Evolutionary conservation across 2,797 vertebrate species (phyloP), one percentile per base, ranked within the genome.

Genomic region (Neostethus bicornis): DNA sequence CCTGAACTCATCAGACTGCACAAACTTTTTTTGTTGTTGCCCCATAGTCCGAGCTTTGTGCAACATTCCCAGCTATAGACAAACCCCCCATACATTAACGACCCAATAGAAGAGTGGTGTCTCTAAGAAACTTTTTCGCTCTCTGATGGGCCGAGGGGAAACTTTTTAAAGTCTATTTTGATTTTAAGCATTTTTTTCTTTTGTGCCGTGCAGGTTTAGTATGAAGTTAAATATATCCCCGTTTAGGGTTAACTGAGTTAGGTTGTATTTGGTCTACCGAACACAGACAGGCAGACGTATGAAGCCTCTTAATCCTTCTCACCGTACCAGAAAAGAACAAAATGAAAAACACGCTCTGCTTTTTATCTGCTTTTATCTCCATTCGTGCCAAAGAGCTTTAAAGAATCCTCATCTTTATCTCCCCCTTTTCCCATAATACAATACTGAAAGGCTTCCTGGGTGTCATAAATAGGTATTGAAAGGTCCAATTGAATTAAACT

Each of bases 401-500:
- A 90, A 89, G 86, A 90, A 88, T 84, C 77, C 55, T 71, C 77
- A 37, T 83, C 83, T 87, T 87, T 85, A 90, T 85, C 85, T 84
- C 78, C 80, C 81, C 83, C 73, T 70, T 68, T 77, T 66, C 61
- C 72, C 73, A 74, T 92, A 93, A 93, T 92, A 88, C 83, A 86
- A 90, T 91, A 65, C 77, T 69, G 70, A 62, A 86, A 78, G 73
- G 88, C 87, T 92, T 92, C 90, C 90, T 91, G 88, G 77, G 85
- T 88, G 90, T 87, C 89, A 85, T 90, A 86, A 91, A 88, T 87
- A 87, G 87, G 85, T 88, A 89, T 91, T 91, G 90, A 90, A 90
- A 89, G 86, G 85, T 85, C 83, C 83, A 90, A 92, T 92, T 92
- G 89, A 91, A 91, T 92, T 91, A 91, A 90, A 87, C 89, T 90